A percentile compares a stretch with the other conserved stretches of the same genome.
phyloP scores from a whole-genome alignment of 2,797 vertebrate species.

The Platalea minor region DNA sequence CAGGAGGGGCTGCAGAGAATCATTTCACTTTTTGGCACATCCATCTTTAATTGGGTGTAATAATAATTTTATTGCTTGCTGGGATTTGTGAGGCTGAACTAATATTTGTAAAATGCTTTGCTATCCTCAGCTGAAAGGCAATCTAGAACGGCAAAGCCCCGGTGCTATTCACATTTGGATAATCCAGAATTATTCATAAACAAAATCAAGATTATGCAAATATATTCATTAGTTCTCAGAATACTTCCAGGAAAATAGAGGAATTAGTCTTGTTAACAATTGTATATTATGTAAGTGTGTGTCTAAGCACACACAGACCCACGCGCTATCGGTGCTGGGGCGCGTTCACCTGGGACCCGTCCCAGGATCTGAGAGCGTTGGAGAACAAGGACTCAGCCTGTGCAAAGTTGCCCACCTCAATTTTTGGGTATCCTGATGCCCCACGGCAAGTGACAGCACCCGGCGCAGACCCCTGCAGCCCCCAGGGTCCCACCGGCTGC shows the following conservation, averaged over 20 bases:
- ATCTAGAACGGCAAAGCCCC: not conserved
- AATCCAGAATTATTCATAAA: conserved; percentile 63
- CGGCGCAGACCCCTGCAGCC: not conserved
- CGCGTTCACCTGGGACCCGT: accelerated
- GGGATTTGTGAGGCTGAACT: conserved; percentile 53
- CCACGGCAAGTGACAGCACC: not conserved
- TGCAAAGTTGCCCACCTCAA: accelerated
- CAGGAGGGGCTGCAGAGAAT: not conserved
- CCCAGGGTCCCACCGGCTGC: accelerated
- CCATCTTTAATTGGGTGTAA: conserved; percentile 35
- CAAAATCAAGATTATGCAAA: conserved; percentile 65
- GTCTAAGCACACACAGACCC: not conserved
- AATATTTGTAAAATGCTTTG: conserved; percentile 43
- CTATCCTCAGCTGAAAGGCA: conserved; percentile 27
- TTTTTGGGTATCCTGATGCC: not conserved
- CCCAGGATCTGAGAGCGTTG: not conserved
- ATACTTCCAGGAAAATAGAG: conserved; percentile 48
- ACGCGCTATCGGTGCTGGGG: accelerated
- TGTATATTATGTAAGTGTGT: not conserved
- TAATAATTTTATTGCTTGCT: conserved; percentile 44
- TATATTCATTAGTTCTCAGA: conserved; percentile 48
- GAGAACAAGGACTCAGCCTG: not conserved
- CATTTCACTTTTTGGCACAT: not conserved
- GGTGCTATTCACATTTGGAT: conserved; percentile 2
- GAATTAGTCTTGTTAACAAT: conserved; percentile 60